These are phyloP conservation scores for Clupea harengus DNA, from an alignment of 2,113 vertebrate species.

Conservation along the genomic window DNA sequence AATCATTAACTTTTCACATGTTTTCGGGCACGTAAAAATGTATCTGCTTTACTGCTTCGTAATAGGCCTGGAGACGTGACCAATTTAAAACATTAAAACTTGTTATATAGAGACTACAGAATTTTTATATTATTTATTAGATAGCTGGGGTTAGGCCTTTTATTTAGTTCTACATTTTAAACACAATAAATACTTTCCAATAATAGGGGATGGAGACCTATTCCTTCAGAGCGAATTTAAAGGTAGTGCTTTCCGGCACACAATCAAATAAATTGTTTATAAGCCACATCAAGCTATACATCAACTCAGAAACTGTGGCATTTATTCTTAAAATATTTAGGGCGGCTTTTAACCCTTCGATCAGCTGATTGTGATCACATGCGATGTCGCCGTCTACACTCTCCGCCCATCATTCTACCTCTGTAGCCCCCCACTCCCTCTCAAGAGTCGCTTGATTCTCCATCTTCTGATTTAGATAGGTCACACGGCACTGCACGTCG, in stretches of 20 bases:
- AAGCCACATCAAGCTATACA: not conserved
- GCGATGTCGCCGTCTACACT: slow-evolving; percentile 55
- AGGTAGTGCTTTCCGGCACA: not conserved
- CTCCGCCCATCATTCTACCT: slow-evolving; percentile 46
- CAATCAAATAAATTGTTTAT: slow-evolving; percentile 16
- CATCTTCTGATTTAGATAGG: slow-evolving; percentile 57
- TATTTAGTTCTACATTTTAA: not conserved
- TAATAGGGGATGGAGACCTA: not conserved
- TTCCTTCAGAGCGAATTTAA: not conserved
- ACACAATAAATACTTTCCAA: not conserved
- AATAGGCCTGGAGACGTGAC: no score
- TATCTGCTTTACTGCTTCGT: not conserved
- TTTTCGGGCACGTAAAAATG: not conserved
- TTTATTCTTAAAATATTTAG: slow-evolving; percentile 29
- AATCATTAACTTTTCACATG: not conserved
- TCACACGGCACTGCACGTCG: slow-evolving; percentile 46
- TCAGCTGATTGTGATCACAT: slow-evolving; percentile 78
- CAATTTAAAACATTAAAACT: not conserved
- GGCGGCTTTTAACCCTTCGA: slow-evolving; percentile 61
- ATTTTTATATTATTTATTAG: no score
- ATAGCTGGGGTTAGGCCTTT: not conserved
- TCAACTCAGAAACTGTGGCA: not conserved
- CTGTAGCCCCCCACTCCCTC: slow-evolving; percentile 27
- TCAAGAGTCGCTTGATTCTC: slow-evolving; percentile 51
- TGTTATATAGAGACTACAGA: not conserved